Evolutionary conservation across 2,797 vertebrate genomes (phyloP).

Genomic region (Microctenopoma stevenorrisi): DNA sequence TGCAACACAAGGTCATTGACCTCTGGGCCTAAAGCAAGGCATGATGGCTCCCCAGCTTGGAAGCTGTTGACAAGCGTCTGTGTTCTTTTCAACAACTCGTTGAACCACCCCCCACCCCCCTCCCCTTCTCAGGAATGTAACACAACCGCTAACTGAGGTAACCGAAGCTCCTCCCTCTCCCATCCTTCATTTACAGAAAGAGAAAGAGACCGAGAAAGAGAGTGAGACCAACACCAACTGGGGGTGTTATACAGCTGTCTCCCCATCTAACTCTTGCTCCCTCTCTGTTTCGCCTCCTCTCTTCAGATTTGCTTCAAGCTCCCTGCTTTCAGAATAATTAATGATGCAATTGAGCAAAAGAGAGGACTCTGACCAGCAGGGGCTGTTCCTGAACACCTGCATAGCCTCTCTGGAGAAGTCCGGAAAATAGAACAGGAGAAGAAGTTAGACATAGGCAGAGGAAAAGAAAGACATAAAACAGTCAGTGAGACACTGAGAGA

Average conservation of each 20-base stretch:
- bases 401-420: constrained; percentile 77
- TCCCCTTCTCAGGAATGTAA: constrained; percentile 91
- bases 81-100: constrained; percentile 97
- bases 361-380: constrained; percentile 83
- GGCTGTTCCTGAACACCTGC: constrained; percentile 77
- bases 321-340: constrained; percentile 86
- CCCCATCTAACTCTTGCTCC: constrained; percentile 75
- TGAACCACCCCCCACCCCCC: constrained; percentile 81
- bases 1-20: constrained; percentile 90
- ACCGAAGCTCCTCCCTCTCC: constrained; percentile 85
- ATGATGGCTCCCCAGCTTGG: constrained; percentile 90
- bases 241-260: constrained; percentile 80
- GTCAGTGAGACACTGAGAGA: constrained; percentile 67
- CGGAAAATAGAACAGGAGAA: constrained; percentile 68
- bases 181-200: constrained; percentile 85
- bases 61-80: constrained; percentile 95
- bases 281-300: constrained; percentile 67
- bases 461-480: constrained; percentile 70
- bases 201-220: constrained; percentile 63
- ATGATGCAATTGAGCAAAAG: constrained; percentile 87
- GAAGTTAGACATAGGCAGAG: constrained; percentile 61
- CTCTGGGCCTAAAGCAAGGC: constrained; percentile 89
- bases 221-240: constrained; percentile 73
- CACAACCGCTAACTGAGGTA: constrained; percentile 87
- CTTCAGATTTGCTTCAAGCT: constrained; percentile 74